phyloP scores from a whole-genome alignment of 2,888 invertebrate genomes.

The Cosmorhoe ocellata region DNA sequence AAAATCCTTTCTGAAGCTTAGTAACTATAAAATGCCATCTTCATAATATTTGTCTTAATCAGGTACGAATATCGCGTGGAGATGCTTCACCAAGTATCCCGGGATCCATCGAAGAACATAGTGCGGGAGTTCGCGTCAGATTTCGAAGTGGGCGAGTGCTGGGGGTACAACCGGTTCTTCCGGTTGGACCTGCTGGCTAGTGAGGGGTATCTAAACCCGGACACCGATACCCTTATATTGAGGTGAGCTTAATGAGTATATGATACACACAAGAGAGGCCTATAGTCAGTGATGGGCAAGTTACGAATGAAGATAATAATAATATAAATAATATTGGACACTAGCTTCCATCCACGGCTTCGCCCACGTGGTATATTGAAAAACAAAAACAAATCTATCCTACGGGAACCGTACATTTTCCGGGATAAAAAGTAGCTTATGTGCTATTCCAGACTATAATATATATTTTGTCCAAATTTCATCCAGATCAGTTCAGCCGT shows the following conservation, averaged over 20 bases:
- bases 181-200: slow-evolving; percentile 93
- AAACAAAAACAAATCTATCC: too few species aligned
- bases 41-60: background rate
- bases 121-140: slow-evolving; percentile 97
- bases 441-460: too few species aligned
- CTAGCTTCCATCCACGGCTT: too few species aligned
- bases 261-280: too few species aligned
- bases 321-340: too few species aligned
- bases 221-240: slow-evolving; percentile 91
- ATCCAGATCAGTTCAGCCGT: too few species aligned
- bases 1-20: background rate
- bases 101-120: slow-evolving; percentile 92
- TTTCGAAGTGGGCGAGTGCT: slow-evolving; percentile 97
- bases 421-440: too few species aligned
- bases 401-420: too few species aligned
- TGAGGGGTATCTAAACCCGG: slow-evolving; percentile 94
- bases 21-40: background rate
- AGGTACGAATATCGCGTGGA: slow-evolving; percentile 97
- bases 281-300: too few species aligned
- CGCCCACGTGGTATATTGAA: too few species aligned
- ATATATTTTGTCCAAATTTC: too few species aligned
- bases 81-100: slow-evolving; percentile 95
- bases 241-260: slow-evolving; percentile 78
- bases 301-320: too few species aligned
- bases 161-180: slow-evolving; percentile 98